phyloP scores from a whole-genome alignment of 2,888 invertebrate species.

The Lithodes maja region DNA sequence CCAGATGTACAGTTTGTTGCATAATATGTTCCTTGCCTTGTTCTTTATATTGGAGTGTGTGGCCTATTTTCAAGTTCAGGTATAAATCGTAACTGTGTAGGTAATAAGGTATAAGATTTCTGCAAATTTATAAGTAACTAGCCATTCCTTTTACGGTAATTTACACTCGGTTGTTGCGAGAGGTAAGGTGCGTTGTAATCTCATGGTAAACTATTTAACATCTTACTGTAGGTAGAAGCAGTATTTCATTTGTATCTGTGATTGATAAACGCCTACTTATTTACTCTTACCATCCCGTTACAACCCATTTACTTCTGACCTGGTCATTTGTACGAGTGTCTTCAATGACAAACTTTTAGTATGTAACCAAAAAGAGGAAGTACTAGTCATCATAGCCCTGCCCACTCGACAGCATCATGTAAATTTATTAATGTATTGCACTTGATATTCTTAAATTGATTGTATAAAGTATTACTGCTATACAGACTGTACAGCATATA shows the following conservation, averaged over 20 bases:
- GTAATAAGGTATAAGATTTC: constrained; percentile 18
- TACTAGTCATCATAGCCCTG: constrained; percentile 61
- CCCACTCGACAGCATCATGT: constrained; percentile 66
- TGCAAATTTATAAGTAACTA: constrained; percentile 14
- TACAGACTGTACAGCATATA: constrained; percentile 66
- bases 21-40: constrained; percentile 58
- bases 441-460: constrained; percentile 61
- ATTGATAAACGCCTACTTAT: constrained; percentile 35
- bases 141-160: not conserved
- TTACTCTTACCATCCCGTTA: constrained; percentile 28
- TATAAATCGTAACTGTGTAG: constrained; percentile 36
- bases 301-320: constrained; percentile 22
- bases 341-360: constrained; percentile 37
- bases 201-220: not conserved
- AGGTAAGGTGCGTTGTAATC: constrained; percentile 8
- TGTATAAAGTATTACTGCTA: constrained; percentile 63
- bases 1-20: constrained; percentile 54
- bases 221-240: not conserved
- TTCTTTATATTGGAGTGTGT: constrained; percentile 46
- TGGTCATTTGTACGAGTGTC: not conserved
- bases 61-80: constrained; percentile 29
- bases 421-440: constrained; percentile 66
- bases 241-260: constrained; percentile 41
- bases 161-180: not conserved
- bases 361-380: constrained; percentile 50